A percentile compares a stretch with the other conserved stretches of the same genome.
phyloP scores from a whole-genome alignment of 2,797 vertebrate genomes.

The Enteromius afrohamiltoni region DNA sequence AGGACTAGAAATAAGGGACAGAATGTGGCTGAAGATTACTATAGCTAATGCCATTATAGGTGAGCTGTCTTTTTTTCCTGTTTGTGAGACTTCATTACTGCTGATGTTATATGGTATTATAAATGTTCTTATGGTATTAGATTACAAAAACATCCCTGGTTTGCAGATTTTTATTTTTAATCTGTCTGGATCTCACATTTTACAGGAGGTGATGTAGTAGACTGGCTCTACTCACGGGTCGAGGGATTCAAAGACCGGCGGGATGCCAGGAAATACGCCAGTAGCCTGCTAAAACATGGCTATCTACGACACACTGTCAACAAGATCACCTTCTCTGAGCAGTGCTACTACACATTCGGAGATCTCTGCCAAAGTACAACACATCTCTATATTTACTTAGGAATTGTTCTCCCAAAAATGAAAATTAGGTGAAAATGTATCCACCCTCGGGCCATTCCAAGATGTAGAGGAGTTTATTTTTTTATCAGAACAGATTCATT shows the following conservation, averaged over 20 bases:
- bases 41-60: constrained; percentile 95
- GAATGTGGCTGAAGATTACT: constrained; percentile 99
- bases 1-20: constrained; percentile 94
- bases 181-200: constrained; percentile 43
- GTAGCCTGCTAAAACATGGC: constrained; percentile 93
- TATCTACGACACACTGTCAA: constrained; percentile 98
- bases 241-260: constrained; percentile 95
- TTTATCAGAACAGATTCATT: neutral
- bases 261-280: constrained; percentile 92
- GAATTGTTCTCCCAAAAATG: neutral
- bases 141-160: neutral
- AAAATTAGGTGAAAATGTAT: neutral
- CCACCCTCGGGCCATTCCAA: neutral
- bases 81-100: neutral
- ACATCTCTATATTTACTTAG: neutral
- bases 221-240: constrained; percentile 95
- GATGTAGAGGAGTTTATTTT: neutral
- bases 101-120: neutral
- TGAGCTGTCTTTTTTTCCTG: constrained; percentile 68
- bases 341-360: constrained; percentile 98
- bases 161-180: neutral
- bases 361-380: constrained; percentile 93
- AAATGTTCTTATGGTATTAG: neutral
- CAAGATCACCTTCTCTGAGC: constrained; percentile 98
- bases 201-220: constrained; percentile 94